Base-by-base conservation (phyloP, 2,113 vertebrate genomes). In the Rhinopithecus roxellana region DNA sequence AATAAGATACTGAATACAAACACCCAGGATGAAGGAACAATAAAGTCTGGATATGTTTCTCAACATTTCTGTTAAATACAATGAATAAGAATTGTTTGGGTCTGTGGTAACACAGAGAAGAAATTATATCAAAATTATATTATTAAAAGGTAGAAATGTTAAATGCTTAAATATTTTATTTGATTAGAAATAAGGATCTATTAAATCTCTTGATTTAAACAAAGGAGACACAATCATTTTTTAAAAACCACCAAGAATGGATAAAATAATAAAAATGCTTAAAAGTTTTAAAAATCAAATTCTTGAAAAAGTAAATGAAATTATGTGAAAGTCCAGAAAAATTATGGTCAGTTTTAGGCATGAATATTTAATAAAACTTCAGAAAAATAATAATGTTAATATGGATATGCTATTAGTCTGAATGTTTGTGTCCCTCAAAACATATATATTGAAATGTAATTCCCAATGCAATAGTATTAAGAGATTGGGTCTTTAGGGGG, bases 221-320 rank as follows among this genome's bases (percentile, higher is more conserved):
- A 77, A 89, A 72, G 25, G 27, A 77, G 81, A 35, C 70, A 59
- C 69, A 12, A 43, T 69, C 22, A 69, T 40, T 7, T 48, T 32
- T 93, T 25, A 0, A 38, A 23, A 86, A 61, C 50, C 23, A 82
- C 72, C 8, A 69, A 93, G 13, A 90, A 78, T 74, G 2, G 67
- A 14, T 48, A 12, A 57, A 89, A 82, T 55, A 50, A 48, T 70
- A 72, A 86, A 90, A 78, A 64, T 17, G 38, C 81, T 77, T 17
- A 69, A 77, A 93, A 69, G 8, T 43, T 72, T 92, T 75, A 81
- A 88, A 78, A 95, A n/a, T 85, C 57, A 75, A 93, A 20, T 96
- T 93, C 52, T 80, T 91, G 16, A 96, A 74, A 93, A 96, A 40
- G 1, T 84, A 87, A 94, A 74, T 69, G 27, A 79, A 96, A n/a